These are phyloP conservation scores for Pachyuromys duprasi DNA, from an alignment of 2,797 vertebrate genomes.

Conservation along the genomic window DNA sequence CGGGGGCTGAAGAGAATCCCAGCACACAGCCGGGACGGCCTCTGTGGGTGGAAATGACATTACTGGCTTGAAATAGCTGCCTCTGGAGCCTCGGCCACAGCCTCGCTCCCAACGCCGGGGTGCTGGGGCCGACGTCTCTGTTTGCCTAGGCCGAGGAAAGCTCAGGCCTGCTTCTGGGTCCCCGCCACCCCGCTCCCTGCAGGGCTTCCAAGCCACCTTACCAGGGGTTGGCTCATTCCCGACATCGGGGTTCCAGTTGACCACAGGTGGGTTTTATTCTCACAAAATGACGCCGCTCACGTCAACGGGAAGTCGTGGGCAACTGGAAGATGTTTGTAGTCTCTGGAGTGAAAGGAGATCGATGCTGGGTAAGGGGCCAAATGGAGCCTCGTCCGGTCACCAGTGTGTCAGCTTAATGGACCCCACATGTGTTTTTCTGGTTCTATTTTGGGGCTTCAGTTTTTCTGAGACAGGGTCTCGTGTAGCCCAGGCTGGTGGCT, in stretches of 20 bases:
- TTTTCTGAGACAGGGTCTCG: background rate
- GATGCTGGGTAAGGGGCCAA: background rate
- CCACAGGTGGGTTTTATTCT: slow-evolving; percentile 85
- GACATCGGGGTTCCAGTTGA: slow-evolving; percentile 83
- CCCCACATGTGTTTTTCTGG: background rate
- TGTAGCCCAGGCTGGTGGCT: background rate
- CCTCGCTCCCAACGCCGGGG: slow-evolving; percentile 85
- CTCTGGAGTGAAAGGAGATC: slow-evolving; percentile 56
- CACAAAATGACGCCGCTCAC: slow-evolving; percentile 78
- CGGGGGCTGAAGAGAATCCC: slow-evolving; percentile 59
- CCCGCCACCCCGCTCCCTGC: slow-evolving; percentile 75
- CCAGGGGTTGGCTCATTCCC: slow-evolving; percentile 88
- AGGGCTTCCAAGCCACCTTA: slow-evolving; percentile 74
- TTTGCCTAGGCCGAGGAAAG: slow-evolving; percentile 85
- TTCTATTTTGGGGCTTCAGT: background rate
- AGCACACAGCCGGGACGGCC: slow-evolving; percentile 64
- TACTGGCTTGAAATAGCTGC: slow-evolving; percentile 88
- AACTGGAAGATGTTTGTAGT: slow-evolving; percentile 69
- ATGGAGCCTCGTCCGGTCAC: background rate
- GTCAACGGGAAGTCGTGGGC: slow-evolving; percentile 68
- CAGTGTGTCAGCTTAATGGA: too few species aligned
- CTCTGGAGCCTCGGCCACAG: slow-evolving; percentile 81
- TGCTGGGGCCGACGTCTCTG: slow-evolving; percentile 80
- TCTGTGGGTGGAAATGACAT: slow-evolving; percentile 84
- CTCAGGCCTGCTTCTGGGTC: slow-evolving; percentile 83